phyloP scores from a whole-genome alignment of 2,113 vertebrate genomes.

The Jacana jacana region DNA sequence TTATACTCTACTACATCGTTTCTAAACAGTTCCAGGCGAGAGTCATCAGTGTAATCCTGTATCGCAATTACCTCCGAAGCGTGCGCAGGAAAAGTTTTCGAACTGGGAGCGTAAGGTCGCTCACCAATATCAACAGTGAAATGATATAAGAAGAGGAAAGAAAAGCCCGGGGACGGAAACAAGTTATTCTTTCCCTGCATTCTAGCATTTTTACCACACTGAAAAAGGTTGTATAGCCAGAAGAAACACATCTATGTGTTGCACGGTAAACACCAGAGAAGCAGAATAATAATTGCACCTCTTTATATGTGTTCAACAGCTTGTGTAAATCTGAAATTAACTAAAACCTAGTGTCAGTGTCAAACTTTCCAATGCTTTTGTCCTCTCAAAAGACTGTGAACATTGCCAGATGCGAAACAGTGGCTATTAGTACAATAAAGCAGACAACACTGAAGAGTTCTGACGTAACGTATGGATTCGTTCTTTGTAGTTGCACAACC shows the following conservation, averaged over 20 bases:
- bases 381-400: background rate
- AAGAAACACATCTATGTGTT: background rate
- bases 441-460: background rate
- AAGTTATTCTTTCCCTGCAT: background rate
- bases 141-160: slow-evolving; percentile 76
- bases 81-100: slow-evolving; percentile 90
- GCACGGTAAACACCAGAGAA: background rate
- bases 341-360: background rate
- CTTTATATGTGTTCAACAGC: background rate
- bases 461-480: background rate
- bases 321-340: background rate
- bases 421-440: slow-evolving; percentile 30
- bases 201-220: background rate
- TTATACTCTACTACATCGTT: slow-evolving; percentile 96
- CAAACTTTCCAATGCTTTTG: background rate
- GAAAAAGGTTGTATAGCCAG: background rate
- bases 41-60: slow-evolving; percentile 94
- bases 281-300: background rate
- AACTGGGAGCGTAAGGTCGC: slow-evolving; percentile 85
- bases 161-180: background rate
- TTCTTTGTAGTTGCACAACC: background rate
- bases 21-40: slow-evolving; percentile 97
- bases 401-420: background rate
- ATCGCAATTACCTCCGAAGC: slow-evolving; percentile 93
- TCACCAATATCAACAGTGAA: slow-evolving; percentile 89